A percentile compares a stretch with the other conserved stretches of the same genome.
phyloP scores from a whole-genome alignment of 2,888 invertebrate genomes.

The Chalcosyrphus nemorum region DNA sequence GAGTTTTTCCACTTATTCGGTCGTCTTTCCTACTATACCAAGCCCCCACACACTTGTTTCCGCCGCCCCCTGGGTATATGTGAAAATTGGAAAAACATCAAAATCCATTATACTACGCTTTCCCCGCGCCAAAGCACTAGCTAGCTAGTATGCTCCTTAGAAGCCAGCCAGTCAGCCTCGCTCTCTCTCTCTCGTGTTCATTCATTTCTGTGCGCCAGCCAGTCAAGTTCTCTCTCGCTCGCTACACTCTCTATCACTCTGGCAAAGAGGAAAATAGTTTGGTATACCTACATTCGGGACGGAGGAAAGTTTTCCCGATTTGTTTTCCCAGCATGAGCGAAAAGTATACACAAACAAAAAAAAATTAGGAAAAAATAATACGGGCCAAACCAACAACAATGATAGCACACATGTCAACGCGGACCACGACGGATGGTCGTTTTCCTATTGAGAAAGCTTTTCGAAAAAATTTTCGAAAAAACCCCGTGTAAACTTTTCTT shows the following conservation, averaged over 20 bases:
- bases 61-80: constrained; percentile 14
- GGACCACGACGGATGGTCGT: constrained; percentile 23
- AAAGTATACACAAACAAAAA: constrained; percentile 29
- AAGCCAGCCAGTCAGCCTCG: constrained; percentile 6
- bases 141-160: neutral
- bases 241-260: constrained; percentile 5
- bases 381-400: constrained; percentile 41
- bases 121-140: constrained; percentile 27
- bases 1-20: constrained; percentile 68
- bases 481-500: constrained; percentile 38
- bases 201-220: constrained; percentile 40
- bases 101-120: constrained; percentile 64
- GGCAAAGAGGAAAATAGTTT: constrained; percentile 50
- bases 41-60: constrained; percentile 28
- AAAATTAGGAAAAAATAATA: constrained; percentile 1
- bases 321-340: constrained; percentile 63
- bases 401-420: constrained; percentile 55
- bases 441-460: constrained; percentile 60
- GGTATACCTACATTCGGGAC: constrained; percentile 61
- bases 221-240: constrained; percentile 4
- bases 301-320: constrained; percentile 64
- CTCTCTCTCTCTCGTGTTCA: constrained; percentile 44
- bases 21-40: constrained; percentile 48
- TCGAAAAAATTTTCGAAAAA: constrained; percentile 52
- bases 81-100: constrained; percentile 71